A percentile compares a stretch with the other conserved stretches of the same genome.
Evolutionary conservation across 2,113 vertebrate genomes (phyloP).

Genomic region (Vidua macroura): DNA sequence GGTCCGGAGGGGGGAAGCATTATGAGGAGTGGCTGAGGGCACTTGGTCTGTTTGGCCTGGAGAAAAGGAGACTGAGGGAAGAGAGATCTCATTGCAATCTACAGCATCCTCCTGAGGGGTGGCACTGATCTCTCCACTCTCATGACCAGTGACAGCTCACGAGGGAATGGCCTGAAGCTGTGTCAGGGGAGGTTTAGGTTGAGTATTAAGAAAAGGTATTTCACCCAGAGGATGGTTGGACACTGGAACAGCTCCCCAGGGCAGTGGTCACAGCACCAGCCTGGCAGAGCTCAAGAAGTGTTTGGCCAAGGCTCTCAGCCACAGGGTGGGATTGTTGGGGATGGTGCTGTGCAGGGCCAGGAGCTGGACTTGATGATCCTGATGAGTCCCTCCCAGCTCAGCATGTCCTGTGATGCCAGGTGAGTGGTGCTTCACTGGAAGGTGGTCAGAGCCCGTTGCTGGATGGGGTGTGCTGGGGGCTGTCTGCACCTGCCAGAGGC

Average conservation of each 20-base stretch:
- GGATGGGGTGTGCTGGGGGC: neutral
- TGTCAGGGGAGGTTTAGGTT: neutral
- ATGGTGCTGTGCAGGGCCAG: neutral
- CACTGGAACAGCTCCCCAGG: neutral
- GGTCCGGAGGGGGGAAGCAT: neutral
- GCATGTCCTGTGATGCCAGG: neutral
- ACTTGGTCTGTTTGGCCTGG: neutral
- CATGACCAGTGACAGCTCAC: neutral
- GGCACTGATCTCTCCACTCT: neutral
- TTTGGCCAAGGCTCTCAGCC: neutral
- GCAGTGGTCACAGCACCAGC: neutral
- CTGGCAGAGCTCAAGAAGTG: neutral
- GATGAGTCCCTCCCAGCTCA: neutral
- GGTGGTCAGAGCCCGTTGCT: accelerated
- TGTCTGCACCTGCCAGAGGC: neutral
- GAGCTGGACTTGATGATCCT: neutral
- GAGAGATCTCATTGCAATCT: neutral
- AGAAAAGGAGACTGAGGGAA: neutral
- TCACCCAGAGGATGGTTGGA: neutral
- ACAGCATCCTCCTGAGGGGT: neutral
- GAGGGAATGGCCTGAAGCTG: neutral
- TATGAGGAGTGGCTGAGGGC: neutral
- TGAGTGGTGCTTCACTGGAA: neutral
- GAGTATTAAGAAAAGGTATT: accelerated
- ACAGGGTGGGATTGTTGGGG: neutral